phyloP scores from a whole-genome alignment of 1,140 invertebrate species.

The Mamestra configurata region DNA sequence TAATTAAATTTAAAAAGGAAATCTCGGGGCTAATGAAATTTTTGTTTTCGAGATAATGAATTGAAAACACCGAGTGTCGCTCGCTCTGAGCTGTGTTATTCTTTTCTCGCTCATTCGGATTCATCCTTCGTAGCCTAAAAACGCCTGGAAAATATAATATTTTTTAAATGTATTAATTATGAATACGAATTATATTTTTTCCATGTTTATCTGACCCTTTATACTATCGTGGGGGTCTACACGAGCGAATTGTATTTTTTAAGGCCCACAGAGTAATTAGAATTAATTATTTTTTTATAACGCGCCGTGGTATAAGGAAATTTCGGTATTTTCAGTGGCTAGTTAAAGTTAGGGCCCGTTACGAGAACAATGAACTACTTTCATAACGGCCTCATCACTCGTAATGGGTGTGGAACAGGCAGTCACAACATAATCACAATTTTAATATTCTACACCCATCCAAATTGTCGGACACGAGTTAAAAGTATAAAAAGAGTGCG shows the following conservation, averaged over 20 bases:
- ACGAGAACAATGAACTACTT: slow-evolving; percentile 21
- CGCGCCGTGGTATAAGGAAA: slow-evolving; percentile 8
- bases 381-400: slow-evolving; percentile 28
- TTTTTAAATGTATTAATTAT: slow-evolving; percentile 85
- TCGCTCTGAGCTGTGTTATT: slow-evolving; percentile 81
- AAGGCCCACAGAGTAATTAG: slow-evolving; percentile 46
- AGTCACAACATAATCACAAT: slow-evolving; percentile 39
- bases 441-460: slow-evolving; percentile 42
- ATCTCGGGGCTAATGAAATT: slow-evolving; percentile 87
- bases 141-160: slow-evolving; percentile 67
- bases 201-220: slow-evolving; percentile 75
- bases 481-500: slow-evolving; percentile 49
- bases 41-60: slow-evolving; percentile 88
- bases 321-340: slow-evolving; percentile 33
- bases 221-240: slow-evolving; percentile 64
- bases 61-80: slow-evolving; percentile 85
- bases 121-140: slow-evolving; percentile 78
- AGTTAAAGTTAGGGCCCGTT: slow-evolving; percentile 20
- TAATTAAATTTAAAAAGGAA: slow-evolving; percentile 88
- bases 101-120: slow-evolving; percentile 85
- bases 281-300: slow-evolving; percentile 52
- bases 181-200: slow-evolving; percentile 78
- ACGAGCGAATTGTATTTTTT: slow-evolving; percentile 52
- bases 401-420: slow-evolving; percentile 14
- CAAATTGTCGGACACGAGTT: slow-evolving; percentile 42